phyloP scores from a whole-genome alignment of 2,113 vertebrate species.

The Podarcis cretensis region DNA sequence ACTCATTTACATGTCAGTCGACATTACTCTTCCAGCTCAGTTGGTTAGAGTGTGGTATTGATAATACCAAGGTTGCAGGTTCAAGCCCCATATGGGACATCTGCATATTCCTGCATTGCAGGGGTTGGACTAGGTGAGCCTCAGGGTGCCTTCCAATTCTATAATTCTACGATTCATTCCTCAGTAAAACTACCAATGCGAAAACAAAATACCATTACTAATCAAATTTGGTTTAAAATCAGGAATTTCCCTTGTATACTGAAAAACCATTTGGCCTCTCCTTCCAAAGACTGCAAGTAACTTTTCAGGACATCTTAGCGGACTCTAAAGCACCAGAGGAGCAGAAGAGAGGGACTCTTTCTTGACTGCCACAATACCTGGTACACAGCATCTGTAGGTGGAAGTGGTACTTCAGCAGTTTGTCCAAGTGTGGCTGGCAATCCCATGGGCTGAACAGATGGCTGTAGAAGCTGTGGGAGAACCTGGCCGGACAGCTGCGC shows the following conservation, averaged over 20 bases:
- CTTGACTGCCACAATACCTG: constrained; percentile 87
- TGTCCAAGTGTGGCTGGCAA: constrained; percentile 89
- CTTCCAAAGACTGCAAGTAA: not conserved
- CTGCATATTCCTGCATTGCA: not conserved
- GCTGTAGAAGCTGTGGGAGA: constrained; percentile 81
- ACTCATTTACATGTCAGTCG: not conserved
- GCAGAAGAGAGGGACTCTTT: constrained; percentile 49
- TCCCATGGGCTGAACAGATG: constrained; percentile 84
- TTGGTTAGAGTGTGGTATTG: too few species aligned
- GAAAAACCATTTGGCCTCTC: constrained; percentile 16
- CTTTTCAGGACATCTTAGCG: not conserved
- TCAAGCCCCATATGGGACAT: too few species aligned
- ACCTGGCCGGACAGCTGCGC: constrained; percentile 80
- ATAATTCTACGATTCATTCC: not conserved
- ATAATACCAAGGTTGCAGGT: too few species aligned
- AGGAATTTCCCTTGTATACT: not conserved
- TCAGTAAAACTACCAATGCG: not conserved
- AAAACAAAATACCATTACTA: constrained; percentile 13
- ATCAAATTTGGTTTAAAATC: not conserved
- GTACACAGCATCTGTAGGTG: constrained; percentile 84
- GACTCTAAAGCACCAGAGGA: constrained; percentile 16
- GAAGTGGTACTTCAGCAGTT: constrained; percentile 83
- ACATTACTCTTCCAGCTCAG: too few species aligned
- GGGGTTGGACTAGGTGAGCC: too few species aligned
- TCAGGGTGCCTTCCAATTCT: too few species aligned